Conservation (phyloP, 2,888 invertebrate genomes). For the Mythimna impura region DNA sequence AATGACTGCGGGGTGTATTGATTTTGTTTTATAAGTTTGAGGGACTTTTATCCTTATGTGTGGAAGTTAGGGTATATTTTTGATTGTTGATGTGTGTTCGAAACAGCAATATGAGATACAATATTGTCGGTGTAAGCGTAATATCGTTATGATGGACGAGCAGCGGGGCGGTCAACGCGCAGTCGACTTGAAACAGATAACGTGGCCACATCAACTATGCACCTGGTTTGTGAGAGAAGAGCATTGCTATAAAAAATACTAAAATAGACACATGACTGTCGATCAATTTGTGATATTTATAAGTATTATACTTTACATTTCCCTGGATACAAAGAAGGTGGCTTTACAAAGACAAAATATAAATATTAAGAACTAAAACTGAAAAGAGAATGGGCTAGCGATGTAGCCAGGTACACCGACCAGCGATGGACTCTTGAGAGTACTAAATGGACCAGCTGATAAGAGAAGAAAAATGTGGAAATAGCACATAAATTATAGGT, state of each 20-base stretch:
- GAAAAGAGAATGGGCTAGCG: no score
- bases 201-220: conserved; percentile 65
- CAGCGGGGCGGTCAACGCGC: conserved; percentile 84
- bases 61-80: conserved; percentile 53
- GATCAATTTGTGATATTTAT: no score
- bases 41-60: conserved; percentile 42
- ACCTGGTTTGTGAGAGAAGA: conserved; percentile 61
- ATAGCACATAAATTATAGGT: no score
- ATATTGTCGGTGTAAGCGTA: conserved; percentile 89
- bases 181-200: conserved; percentile 88
- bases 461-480: no score
- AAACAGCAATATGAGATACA: conserved; percentile 81
- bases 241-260: not conserved
- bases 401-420: no score
- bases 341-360: no score
- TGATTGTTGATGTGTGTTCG: conserved; percentile 51
- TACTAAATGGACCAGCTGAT: no score
- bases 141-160: conserved; percentile 89
- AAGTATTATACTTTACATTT: no score
- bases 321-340: no score
- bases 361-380: no score
- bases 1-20: conserved; percentile 74
- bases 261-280: no score
- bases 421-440: no score
- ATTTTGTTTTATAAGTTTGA: conserved; percentile 65